Percentiles rank a stretch among this genome's conserved stretches.
These are phyloP conservation scores for Caenorhabditis tropicalis DNA, from an alignment of 1,140 invertebrate species.

Conservation along the genomic window DNA sequence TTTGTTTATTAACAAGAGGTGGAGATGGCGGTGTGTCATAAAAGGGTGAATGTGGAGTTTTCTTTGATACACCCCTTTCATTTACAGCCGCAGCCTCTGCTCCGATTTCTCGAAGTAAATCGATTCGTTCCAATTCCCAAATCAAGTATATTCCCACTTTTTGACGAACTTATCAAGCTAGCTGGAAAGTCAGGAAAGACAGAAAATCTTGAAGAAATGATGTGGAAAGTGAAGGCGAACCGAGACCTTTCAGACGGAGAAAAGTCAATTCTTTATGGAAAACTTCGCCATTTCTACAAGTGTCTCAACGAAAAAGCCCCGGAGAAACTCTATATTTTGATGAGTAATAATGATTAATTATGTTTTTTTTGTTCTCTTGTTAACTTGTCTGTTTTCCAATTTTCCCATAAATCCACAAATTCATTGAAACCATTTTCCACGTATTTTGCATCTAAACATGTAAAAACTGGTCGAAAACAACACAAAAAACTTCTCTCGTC, in stretches of 20 bases:
- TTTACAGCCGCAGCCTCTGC: slow-evolving; percentile 6
- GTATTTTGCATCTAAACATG: neutral
- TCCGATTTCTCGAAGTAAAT: neutral
- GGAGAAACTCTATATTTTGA: neutral
- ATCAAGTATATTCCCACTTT: neutral
- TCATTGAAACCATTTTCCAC: neutral
- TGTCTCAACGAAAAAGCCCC: slow-evolving; percentile 9
- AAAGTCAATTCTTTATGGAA: slow-evolving; percentile 15
- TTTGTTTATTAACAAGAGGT: too few species aligned
- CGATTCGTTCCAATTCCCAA: neutral
- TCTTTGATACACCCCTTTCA: too few species aligned
- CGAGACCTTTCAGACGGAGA: neutral
- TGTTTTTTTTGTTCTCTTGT: neutral
- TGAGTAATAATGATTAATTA: neutral
- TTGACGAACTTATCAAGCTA: slow-evolving; percentile 21
- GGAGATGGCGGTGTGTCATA: too few species aligned
- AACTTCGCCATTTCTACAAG: slow-evolving; percentile 21
- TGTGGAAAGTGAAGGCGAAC: slow-evolving; percentile 11
- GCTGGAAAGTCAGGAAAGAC: slow-evolving; percentile 10
- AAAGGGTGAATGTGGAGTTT: too few species aligned
- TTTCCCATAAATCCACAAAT: neutral
- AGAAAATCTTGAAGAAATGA: slow-evolving; percentile 10
- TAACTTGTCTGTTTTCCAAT: neutral
- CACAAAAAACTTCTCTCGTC: slow-evolving; percentile 1
- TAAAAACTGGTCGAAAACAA: slow-evolving; percentile 9